Base-by-base conservation (phyloP, 2,113 vertebrate species). In the Urocynchramus pylzowi region DNA sequence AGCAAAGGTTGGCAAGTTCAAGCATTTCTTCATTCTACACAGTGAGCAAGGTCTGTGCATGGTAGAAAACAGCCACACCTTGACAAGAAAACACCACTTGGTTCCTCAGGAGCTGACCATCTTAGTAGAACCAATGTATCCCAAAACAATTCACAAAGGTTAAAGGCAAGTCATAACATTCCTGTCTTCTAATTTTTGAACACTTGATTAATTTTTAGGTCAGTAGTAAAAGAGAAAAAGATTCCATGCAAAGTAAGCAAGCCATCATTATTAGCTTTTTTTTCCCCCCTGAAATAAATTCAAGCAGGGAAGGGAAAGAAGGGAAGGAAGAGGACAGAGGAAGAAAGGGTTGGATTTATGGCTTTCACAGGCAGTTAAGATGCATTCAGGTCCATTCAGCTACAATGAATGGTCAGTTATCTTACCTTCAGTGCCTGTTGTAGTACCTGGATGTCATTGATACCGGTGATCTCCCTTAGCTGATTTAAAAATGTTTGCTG, bases 401-500 rank as follows among this genome's bases (percentile, higher is more conserved):
- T 59, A 9, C 17, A 84, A 59, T n/a, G n/a, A n/a, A n/a, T n/a
- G n/a, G 28, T 71, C 42, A 28, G 37, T 14, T 76, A 57, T 93
- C 92, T 91, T 98, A 99, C 99, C 99, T 99, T 99, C 91, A 99
- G 97, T 47, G 99, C 99, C 97, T 99, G 99, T 80, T 99, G 99
- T 31, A 99, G 98, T 82, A 99, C 98, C 97, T 99, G 99, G 85
- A 99, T 95, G 69, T 99, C 99, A 97, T 99, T 99, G 96, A 99
- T 99, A 88, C 99, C 99, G 2, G 99, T 99, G 91, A 99, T 99
- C 97, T 99, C 99, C 95, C 98, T 98, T 94, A 99, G 97, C 95
- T 99, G 99, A 98, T 99, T 99, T 97, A 99, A 97, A 98, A 99
- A 98, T 1, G 99, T 99, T 97, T 99, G 99, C 93, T 99, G 99